phyloP scores from a whole-genome alignment of 1,140 invertebrate genomes.

The Trissolcus basalis region DNA sequence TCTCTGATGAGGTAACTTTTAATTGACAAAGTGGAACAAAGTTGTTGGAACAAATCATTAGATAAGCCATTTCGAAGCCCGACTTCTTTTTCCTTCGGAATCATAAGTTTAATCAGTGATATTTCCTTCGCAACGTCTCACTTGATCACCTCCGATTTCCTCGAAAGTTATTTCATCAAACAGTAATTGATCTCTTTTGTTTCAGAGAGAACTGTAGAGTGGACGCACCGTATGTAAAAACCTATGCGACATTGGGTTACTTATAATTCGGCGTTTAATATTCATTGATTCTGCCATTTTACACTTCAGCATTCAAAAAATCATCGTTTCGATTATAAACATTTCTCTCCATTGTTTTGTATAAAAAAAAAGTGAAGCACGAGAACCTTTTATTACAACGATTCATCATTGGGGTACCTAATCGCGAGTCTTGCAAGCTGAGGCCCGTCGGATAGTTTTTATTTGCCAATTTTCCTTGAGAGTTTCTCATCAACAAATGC shows the following conservation, averaged over 20 bases:
- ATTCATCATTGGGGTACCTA: not conserved
- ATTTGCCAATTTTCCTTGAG: no score
- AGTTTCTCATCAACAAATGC: no score
- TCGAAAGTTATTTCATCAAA: not conserved
- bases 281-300: slow-evolving; percentile 63
- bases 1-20: no score
- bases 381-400: slow-evolving; percentile 41
- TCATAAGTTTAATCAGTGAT: no score
- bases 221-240: slow-evolving; percentile 92
- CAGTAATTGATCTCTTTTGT: slow-evolving; percentile 68
- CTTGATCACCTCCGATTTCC: not conserved
- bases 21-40: no score
- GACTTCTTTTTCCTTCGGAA: no score
- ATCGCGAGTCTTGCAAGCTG: not conserved
- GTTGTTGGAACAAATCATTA: no score
- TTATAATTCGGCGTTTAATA: slow-evolving; percentile 79
- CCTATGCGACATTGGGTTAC: slow-evolving; percentile 91
- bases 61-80: no score
- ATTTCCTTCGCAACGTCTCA: no score
- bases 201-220: slow-evolving; percentile 88
- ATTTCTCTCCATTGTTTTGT: slow-evolving; percentile 56
- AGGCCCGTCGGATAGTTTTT: no score
- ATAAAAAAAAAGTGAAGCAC: slow-evolving; percentile 21
- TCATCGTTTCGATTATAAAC: slow-evolving; percentile 61
- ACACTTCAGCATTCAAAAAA: slow-evolving; percentile 54